These are phyloP conservation scores for Crossaster papposus DNA, from an alignment of 53 echinoderm and acorn worm species.

Conservation along the genomic window DNA sequence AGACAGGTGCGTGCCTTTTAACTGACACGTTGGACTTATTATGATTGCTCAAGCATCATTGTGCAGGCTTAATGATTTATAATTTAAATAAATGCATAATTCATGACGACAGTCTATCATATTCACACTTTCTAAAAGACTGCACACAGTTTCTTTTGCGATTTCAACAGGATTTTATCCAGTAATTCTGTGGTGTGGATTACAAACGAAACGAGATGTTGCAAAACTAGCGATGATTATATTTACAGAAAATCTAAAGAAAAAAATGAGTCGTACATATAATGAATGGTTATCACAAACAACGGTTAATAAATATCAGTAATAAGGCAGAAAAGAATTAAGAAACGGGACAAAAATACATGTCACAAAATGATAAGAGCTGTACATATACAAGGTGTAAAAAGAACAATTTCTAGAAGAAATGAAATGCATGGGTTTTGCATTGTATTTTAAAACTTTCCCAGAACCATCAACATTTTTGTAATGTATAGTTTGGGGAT, in stretches of 20 bases:
- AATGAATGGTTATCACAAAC: conserved; percentile 25
- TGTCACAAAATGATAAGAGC: background rate
- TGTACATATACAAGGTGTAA: conserved; percentile 45
- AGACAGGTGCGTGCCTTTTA: too few relatives aligned
- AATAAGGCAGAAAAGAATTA: conserved; percentile 17
- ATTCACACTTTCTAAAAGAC: too few relatives aligned
- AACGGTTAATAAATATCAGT: conserved; percentile 47
- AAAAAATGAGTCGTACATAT: conserved; percentile 39
- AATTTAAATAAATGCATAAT: too few relatives aligned
- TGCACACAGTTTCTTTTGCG: too few relatives aligned
- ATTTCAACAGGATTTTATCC: too few relatives aligned
- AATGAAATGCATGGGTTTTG: background rate
- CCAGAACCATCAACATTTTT: too few relatives aligned
- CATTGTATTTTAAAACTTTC: background rate
- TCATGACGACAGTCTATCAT: too few relatives aligned
- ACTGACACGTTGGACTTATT: too few relatives aligned
- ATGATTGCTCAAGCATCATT: too few relatives aligned
- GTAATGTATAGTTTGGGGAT: too few relatives aligned
- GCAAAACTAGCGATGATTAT: conserved; percentile 32
- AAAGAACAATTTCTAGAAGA: background rate
- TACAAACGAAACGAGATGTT: background rate
- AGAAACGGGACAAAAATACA: conserved; percentile 17
- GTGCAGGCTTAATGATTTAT: too few relatives aligned
- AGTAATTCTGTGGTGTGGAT: background rate
- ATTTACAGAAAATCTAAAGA: conserved; percentile 49